Base-by-base conservation (phyloP, 2,113 vertebrate genomes). In the Petrocephalus zakoni region DNA sequence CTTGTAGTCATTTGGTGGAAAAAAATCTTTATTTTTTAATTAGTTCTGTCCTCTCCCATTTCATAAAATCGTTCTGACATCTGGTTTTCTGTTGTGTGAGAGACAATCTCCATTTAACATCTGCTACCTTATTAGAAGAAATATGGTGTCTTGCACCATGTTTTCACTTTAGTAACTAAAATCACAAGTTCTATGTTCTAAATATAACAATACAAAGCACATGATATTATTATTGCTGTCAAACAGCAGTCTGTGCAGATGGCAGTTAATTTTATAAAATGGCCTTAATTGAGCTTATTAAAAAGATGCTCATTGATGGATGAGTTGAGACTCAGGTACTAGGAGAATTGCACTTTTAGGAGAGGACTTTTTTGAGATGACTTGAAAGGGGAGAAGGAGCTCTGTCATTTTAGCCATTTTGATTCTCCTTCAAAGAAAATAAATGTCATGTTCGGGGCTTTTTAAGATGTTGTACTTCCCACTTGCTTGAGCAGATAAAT, bases 391-490 rank as follows among this genome's bases (percentile, higher is more conserved):
- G 34, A 10, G 84, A 55, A 25, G 17, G 49, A 51, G 51, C 25
- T 85, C 84, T 56, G 52, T 86, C 84, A 53, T 86, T 86, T 53
- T 86, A 55, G 49, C 84, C 51, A 19, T 86, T 86, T 86, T 86
- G 49, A 86, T 86, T 86, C 25, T 19, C 49, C 51, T 86, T 86
- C 51, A 86, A 55, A 86, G 52, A 53, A 86, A 55, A 86, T 34
- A 53, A 86, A 86, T 85, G 84, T 86, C 84, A 55, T 56, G 84
- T 56, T 86, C 47, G n/a, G 5, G 51, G n/a, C 34, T 86, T 34
- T 81, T 55, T 85, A 52, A 53, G 83, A 85, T 53, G 49, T 85
- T 34, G 83, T 52, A 53, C 49, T 53, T 85, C 51, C 47, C 51
- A 55, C 46, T 86, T 86, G 84, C 84, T 86, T 0, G 10, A 55